phyloP scores from a whole-genome alignment of 2,888 invertebrate genomes.

The Cataglyphis albicans region DNA sequence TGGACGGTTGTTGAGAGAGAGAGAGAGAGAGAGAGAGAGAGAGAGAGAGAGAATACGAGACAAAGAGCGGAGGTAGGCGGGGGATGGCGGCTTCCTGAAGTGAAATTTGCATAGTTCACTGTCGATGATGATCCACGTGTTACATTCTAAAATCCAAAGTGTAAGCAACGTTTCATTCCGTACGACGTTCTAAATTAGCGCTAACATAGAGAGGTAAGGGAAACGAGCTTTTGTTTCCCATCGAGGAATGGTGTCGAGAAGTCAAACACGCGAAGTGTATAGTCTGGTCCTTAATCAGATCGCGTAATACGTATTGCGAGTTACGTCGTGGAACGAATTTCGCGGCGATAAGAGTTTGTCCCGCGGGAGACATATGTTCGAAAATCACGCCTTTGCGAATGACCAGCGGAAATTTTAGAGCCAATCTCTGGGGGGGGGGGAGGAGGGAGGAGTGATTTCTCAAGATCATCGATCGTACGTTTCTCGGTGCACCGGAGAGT shows the following conservation, averaged over 20 bases:
- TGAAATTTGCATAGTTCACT: slow-evolving; percentile 51
- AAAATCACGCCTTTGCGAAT: slow-evolving; percentile 70
- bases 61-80: slow-evolving; percentile 49
- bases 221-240: neutral
- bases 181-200: slow-evolving; percentile 27
- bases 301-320: slow-evolving; percentile 11
- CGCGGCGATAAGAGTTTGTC: slow-evolving; percentile 62
- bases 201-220: neutral
- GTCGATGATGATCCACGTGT: slow-evolving; percentile 36
- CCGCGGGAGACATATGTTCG: slow-evolving; percentile 68
- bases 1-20: slow-evolving; percentile 37
- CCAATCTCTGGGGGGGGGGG: slow-evolving; percentile 66
- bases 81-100: slow-evolving; percentile 7
- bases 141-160: slow-evolving; percentile 1
- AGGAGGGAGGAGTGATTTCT: slow-evolving; percentile 47
- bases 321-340: slow-evolving; percentile 28
- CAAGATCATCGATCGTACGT: slow-evolving; percentile 36
- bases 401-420: slow-evolving; percentile 66
- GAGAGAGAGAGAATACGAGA: slow-evolving; percentile 29
- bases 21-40: slow-evolving; percentile 30
- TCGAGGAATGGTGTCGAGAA: neutral
- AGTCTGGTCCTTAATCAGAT: slow-evolving; percentile 33
- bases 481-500: slow-evolving; percentile 4
- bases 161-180: slow-evolving; percentile 27
- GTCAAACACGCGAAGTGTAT: neutral